Base-by-base conservation (phyloP, 37 sponge, comb jelly and placozoan species). In the Lycopodina hypogea region DNA sequence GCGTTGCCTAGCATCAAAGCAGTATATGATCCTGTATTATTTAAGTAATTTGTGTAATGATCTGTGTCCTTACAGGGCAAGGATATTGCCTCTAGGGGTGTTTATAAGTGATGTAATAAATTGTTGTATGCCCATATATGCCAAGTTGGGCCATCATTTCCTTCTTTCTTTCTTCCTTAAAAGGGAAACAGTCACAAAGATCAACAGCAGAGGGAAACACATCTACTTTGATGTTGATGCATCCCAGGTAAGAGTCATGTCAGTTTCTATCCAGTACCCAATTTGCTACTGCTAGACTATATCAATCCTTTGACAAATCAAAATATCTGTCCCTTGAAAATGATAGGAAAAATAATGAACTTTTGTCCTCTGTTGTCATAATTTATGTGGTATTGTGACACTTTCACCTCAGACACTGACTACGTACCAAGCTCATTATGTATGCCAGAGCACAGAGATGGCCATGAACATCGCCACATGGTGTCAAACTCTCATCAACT, bases 341-440 rank as follows among this genome's bases (percentile, higher is more conserved):
- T n/a, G n/a, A n/a, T n/a, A n/a, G n/a, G n/a, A n/a, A n/a, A n/a
- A n/a, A n/a, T n/a, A n/a, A n/a, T n/a, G n/a, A n/a, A n/a, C n/a
- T n/a, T n/a, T n/a, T n/a, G n/a, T n/a, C n/a, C n/a, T n/a, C n/a
- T n/a, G n/a, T n/a, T n/a, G n/a, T n/a, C n/a, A n/a, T n/a, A n/a
- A n/a, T n/a, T n/a, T n/a, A n/a, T n/a, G n/a, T n/a, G n/a, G n/a
- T n/a, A n/a, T n/a, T n/a, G n/a, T n/a, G n/a, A n/a, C n/a, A n/a
- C n/a, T n/a, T n/a, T n/a, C n/a, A n/a, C n/a, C n/a, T n/a, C 65
- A 85, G 79, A 71, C 79, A 41, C 48, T 72, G 56, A 62, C 72
- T 1, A 35, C 71, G 4, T 77, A 85, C 65, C 66, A 68, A 11
- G 53, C 53, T 19, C 72, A 79, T 56, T 86, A 73, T 68, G 40